phyloP scores from a whole-genome alignment of 2,888 invertebrate genomes.

The Sinelater perroti region DNA sequence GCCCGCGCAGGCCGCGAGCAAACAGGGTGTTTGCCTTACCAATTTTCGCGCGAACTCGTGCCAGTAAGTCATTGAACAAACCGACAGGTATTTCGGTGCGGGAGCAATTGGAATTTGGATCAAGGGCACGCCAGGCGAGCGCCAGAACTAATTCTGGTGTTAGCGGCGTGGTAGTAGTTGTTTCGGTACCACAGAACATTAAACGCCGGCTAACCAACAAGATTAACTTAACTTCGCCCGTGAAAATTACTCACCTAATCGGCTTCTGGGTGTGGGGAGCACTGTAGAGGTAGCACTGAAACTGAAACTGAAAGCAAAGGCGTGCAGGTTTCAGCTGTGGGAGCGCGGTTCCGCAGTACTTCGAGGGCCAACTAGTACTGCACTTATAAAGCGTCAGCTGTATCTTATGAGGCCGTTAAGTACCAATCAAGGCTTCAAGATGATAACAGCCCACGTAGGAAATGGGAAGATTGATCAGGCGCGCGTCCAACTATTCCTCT shows the following conservation, averaged over 20 bases:
- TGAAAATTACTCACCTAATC: no score
- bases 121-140: not conserved
- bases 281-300: no score
- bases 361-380: constrained; percentile 9
- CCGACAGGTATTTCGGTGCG: no score
- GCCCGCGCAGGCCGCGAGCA: not conserved
- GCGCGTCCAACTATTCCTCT: not conserved
- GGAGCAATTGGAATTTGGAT: constrained; percentile 3
- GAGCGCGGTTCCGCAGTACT: constrained; percentile 6
- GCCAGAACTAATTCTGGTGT: not conserved
- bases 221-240: no score
- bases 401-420: constrained; percentile 17
- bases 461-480: not conserved
- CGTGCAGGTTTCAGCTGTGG: not conserved
- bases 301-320: not conserved
- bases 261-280: no score
- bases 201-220: no score
- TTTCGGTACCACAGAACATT: no score
- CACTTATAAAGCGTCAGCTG: constrained; percentile 14
- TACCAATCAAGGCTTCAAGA: constrained; percentile 27
- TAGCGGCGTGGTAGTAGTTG: not conserved
- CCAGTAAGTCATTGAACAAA: no score
- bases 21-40: not conserved
- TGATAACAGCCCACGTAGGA: constrained; percentile 15
- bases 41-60: constrained; percentile 6